Base-by-base conservation (phyloP, 1,140 invertebrate species). In the Euwallacea similis region DNA sequence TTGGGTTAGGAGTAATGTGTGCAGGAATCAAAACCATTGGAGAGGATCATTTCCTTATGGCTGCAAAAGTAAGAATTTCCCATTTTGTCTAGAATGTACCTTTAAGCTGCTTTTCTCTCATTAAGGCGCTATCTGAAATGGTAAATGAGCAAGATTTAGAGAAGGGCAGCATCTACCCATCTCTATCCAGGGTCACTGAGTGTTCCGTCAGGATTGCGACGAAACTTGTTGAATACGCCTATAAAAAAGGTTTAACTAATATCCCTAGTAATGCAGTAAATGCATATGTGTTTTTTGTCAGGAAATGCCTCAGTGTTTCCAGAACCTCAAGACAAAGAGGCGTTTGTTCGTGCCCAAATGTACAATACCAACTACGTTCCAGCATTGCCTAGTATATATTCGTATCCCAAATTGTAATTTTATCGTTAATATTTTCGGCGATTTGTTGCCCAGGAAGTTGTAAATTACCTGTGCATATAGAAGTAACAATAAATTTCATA, bases 141-240 rank as follows among this genome's bases (percentile, higher is more conserved):
- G 96, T 98, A 0, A 90, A 88, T 7, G 86, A 94, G 61, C 85
- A 87, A 7, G 92, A 99, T 83, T 84, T 99, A 47, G 86, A 86
- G 0, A 88, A 88, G 66, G 97, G 97, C n/a, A 91, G 94, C 73
- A 86, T 99, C 33, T 99, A 99, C 81, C 98, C 98, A 11, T 95
- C 96, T 0, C 84, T 99, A 8, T 83, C 87, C n/a, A 88, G 90
- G 13, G 97, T 99, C 76, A 88, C 90, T 72, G 88, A 93, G 58
- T 94, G 96, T 61, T 99, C 97, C 0, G 76, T 96, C 2, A 86
- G 88, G 73, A 98, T 99, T 75, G 97, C 97, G 7, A 87, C 88
- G 4, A 86, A 89, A 75, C 84, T 98, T 69, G 91, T 93, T 42
- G 88, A 96, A 72, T 93, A 94, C 81, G 93, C 95, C n/a, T 99